phyloP scores from a whole-genome alignment of 2,797 vertebrate species.

The Hypotaenidia okinawae region DNA sequence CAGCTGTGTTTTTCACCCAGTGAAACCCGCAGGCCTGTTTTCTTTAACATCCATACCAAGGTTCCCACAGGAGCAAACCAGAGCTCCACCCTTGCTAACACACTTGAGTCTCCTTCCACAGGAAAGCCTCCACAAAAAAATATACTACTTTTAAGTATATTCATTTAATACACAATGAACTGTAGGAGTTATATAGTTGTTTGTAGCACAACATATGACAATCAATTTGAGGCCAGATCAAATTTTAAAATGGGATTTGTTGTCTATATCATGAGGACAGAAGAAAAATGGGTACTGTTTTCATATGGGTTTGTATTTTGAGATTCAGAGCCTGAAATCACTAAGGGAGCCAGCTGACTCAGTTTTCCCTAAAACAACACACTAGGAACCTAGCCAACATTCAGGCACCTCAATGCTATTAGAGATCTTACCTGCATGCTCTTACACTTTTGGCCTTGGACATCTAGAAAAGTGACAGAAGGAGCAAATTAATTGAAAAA shows the following conservation, averaged over 20 bases:
- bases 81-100: no score
- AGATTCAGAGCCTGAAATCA: background rate
- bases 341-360: background rate
- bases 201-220: background rate
- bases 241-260: background rate
- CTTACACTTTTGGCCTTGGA: background rate
- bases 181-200: accelerated
- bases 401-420: background rate
- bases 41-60: no score
- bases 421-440: background rate
- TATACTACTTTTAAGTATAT: no score
- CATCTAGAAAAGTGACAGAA: background rate
- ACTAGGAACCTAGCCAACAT: background rate
- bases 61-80: no score
- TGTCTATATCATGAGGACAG: background rate
- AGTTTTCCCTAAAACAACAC: background rate
- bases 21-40: no score
- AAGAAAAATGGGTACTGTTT: accelerated
- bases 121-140: no score
- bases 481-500: background rate
- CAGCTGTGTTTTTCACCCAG: no score
- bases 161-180: background rate
- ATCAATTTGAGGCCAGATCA: background rate
- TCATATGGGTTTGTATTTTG: background rate
- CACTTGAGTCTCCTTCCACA: no score